Conservation (phyloP, 1,140 invertebrate species). For the Ditylenchus dipsaci region DNA sequence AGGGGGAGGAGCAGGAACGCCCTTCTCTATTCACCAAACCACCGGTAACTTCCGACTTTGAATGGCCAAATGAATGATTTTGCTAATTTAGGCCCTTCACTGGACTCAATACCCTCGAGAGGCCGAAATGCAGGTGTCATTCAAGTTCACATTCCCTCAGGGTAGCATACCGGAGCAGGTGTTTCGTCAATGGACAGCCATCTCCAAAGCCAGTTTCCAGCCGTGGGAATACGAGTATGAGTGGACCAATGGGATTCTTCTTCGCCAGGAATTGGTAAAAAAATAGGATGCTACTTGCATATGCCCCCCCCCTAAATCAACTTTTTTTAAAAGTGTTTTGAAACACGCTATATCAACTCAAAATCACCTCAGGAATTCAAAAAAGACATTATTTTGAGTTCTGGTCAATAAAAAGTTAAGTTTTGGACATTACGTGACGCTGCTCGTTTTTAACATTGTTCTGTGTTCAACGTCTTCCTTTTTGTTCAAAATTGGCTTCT, state of each 20-base stretch:
- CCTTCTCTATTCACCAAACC: constrained; percentile 34
- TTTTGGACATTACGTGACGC: too few species aligned
- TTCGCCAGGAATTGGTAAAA: constrained; percentile 39
- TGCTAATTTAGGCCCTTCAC: constrained; percentile 32
- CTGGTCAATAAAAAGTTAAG: too few species aligned
- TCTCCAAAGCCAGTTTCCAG: constrained; percentile 13
- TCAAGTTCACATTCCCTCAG: constrained; percentile 42
- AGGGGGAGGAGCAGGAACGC: constrained; percentile 1
- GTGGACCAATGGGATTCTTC: constrained; percentile 40
- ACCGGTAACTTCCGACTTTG: constrained; percentile 20
- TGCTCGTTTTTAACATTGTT: too few species aligned
- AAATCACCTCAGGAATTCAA: too few species aligned
- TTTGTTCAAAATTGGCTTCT: too few species aligned
- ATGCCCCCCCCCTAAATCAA: too few species aligned
- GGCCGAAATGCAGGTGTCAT: constrained; percentile 39
- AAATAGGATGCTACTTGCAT: too few species aligned
- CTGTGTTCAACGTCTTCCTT: too few species aligned
- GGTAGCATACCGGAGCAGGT: constrained; percentile 16
- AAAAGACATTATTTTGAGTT: too few species aligned
- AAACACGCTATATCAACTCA: too few species aligned
- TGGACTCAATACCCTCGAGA: constrained; percentile 45
- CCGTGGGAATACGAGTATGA: constrained; percentile 40
- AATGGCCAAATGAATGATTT: not conserved
- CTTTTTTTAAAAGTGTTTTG: too few species aligned
- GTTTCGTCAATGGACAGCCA: constrained; percentile 34